Evolutionary conservation across 1,140 invertebrate species (phyloP), one percentile per base, ranked within the genome.

Genomic region (Camponotus vicinus): DNA sequence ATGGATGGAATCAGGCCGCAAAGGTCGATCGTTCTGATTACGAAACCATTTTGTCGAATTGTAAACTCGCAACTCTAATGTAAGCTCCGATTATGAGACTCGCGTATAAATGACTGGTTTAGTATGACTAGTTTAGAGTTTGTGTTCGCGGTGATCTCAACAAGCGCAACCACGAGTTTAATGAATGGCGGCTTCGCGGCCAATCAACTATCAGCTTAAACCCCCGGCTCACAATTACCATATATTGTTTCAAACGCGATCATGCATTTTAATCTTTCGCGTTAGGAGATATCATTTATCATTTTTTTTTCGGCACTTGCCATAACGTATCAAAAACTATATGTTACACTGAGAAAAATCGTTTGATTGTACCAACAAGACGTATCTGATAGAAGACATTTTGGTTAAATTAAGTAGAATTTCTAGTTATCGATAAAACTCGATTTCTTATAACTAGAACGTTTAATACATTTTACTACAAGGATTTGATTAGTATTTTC

Each of bases 111-210:
- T 89, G 85, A 89, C 75, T n/a, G 13, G 64, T 85, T 85, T 59
- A 80, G 63, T 69, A 85, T 63, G 70, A 84, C 49, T 21, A 63
- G 64, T 79, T 78, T 61, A 67, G 66, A 71, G 79, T 61, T 61
- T 66, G 78, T n/a, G 42, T 57, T 32, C 52, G 11, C 63, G 66
- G 57, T 40, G 66, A 42, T 86, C 66, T 86, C 64, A 70, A 86
- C 78, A 52, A 70, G 66, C 66, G 55, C 69, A 55, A 27, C 40
- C 40, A 32, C 79, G 63, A 9, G 79, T 86, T 90, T 90, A 90
- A 90, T 90, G 89, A 90, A 87, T 90, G 71, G 88, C 79, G 85
- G 89, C 82, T 89, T 85, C 85, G 79, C 85, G 85, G 88, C 59
- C 76, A 57, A 71, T 64, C 86, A 75, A 66, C 69, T n/a, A 64